These are phyloP conservation scores for Galerucella nymphaeae DNA, from an alignment of 2,888 invertebrate genomes.

Conservation along the genomic window DNA sequence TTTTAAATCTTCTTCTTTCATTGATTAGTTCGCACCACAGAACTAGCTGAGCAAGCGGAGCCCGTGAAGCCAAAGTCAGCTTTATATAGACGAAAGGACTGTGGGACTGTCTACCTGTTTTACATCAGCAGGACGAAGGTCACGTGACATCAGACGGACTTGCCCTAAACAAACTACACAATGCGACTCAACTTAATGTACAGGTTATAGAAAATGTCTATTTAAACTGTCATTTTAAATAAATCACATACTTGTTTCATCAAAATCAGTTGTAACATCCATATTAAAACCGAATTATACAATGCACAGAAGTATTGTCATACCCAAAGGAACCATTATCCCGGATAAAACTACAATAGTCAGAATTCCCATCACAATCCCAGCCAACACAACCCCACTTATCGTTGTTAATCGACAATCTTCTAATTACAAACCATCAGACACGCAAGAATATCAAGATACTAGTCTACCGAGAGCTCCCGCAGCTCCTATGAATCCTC, in stretches of 20 bases:
- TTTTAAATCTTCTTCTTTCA: too few species aligned
- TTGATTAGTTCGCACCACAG: too few species aligned
- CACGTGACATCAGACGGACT: too few species aligned
- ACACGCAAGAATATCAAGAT: not conserved
- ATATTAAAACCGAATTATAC: conserved; percentile 13
- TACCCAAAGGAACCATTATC: conserved; percentile 58
- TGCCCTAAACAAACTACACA: not conserved
- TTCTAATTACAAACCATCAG: not conserved
- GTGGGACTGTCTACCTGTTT: too few species aligned
- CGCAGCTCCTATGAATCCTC: not conserved
- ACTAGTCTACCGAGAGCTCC: not conserved
- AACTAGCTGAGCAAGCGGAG: too few species aligned
- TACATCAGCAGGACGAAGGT: too few species aligned
- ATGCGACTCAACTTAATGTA: not conserved
- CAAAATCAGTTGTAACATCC: conserved; percentile 16
- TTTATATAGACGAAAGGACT: too few species aligned
- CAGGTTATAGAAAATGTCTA: conserved; percentile 2
- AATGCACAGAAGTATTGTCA: conserved; percentile 49
- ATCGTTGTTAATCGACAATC: conserved; percentile 4
- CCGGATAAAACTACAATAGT: conserved; percentile 57
- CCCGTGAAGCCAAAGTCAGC: too few species aligned
- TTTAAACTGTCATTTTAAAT: not conserved
- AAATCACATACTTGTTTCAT: conserved; percentile 5
- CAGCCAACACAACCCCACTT: conserved; percentile 2
- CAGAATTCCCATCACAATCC: conserved; percentile 51